Conservation (phyloP, 2,113 vertebrate genomes). For the Taurulus bubalis region DNA sequence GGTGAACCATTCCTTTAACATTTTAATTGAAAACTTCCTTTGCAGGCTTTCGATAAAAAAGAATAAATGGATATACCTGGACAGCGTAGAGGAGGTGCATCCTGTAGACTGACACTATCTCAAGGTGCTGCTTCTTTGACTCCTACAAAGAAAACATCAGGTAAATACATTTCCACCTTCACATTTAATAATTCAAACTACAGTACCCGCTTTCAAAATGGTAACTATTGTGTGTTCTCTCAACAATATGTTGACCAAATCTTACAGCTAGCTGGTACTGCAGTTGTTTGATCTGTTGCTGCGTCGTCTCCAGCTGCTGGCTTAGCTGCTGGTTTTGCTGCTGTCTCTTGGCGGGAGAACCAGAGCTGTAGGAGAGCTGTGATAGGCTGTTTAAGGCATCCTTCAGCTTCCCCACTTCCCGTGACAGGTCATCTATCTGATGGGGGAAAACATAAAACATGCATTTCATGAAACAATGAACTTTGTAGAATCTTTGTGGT, state of each 20-base stretch:
- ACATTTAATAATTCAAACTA: not conserved
- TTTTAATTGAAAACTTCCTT: not conserved
- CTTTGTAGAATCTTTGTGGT: not conserved
- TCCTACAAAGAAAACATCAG: conserved; percentile 82
- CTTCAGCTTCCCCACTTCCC: conserved; percentile 95
- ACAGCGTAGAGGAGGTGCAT: conserved; percentile 99
- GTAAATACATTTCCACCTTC: not conserved
- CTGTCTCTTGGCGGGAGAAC: conserved; percentile 87
- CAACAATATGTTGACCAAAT: conserved; percentile 7
- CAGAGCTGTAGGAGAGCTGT: conserved; percentile 92
- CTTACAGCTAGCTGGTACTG: conserved; percentile 95
- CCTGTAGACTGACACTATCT: conserved; percentile 95
- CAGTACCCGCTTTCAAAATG: too few relatives aligned
- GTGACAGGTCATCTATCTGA: conserved; percentile 94
- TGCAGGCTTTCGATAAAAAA: not conserved
- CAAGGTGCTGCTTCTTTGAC: conserved; percentile 94
- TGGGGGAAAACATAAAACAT: not conserved
- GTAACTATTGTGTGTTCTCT: not conserved
- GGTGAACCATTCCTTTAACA: not conserved
- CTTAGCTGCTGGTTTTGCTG: conserved; percentile 84
- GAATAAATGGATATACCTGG: conserved; percentile 86
- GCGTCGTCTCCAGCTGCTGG: conserved; percentile 91
- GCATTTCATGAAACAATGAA: not conserved
- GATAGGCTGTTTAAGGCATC: conserved; percentile 98
- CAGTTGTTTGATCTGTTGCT: conserved; percentile 95